phyloP scores from a whole-genome alignment of 2,113 vertebrate species.

The Thinocorus orbignyianus region DNA sequence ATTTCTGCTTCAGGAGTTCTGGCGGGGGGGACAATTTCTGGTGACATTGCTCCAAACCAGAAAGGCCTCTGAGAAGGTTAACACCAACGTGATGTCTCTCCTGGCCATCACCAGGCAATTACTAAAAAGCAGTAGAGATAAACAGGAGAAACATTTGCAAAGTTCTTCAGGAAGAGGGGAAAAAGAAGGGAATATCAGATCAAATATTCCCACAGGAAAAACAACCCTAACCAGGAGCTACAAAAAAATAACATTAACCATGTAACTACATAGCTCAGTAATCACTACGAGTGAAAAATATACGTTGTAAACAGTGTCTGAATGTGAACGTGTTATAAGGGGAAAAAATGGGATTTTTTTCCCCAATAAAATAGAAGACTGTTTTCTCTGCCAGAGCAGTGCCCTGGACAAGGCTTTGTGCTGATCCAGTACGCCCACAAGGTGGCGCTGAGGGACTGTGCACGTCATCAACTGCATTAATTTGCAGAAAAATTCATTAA shows the following conservation, averaged over 20 bases:
- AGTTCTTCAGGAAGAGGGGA: not conserved
- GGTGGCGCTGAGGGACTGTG: constrained; percentile 42
- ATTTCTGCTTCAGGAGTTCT: not conserved
- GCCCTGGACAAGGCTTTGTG: not conserved
- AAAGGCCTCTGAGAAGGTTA: not conserved
- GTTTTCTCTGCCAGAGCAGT: not conserved
- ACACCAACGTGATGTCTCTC: not conserved
- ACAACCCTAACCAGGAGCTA: not conserved
- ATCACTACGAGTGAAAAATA: not conserved
- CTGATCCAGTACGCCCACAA: constrained; percentile 14
- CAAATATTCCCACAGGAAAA: not conserved
- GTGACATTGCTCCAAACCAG: not conserved
- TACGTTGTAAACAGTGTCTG: not conserved
- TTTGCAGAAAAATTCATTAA: not conserved
- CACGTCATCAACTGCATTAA: not conserved
- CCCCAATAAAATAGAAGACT: not conserved
- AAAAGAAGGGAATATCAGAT: not conserved
- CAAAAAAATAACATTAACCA: not conserved
- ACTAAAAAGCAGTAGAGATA: not conserved
- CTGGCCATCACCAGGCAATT: not conserved
- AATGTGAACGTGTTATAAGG: not conserved
- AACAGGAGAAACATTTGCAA: not conserved
- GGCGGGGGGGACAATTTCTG: not conserved
- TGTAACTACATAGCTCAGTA: not conserved
- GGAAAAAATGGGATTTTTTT: not conserved